A percentile compares a stretch with the other conserved stretches of the same genome.
Conservation (phyloP, 2,888 invertebrate genomes). For the Apotomis betuletana region DNA sequence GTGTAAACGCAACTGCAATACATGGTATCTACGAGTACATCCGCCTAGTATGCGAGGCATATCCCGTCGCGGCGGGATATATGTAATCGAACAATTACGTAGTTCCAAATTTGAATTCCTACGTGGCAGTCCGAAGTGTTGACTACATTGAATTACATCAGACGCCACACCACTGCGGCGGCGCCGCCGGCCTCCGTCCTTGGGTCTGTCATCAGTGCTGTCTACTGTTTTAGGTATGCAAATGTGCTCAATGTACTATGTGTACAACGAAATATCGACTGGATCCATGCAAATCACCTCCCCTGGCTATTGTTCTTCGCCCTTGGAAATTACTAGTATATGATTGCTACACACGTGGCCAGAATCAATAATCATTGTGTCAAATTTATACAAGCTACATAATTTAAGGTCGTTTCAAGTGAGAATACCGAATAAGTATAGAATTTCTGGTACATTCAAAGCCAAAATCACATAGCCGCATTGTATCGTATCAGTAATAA, state of each 20-base stretch:
- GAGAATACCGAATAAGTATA: neutral
- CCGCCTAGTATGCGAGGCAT: conserved; percentile 48
- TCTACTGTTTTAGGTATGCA: conserved; percentile 72
- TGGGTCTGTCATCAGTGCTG: conserved; percentile 53
- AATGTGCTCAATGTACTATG: conserved; percentile 72
- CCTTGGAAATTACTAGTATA: conserved; percentile 75
- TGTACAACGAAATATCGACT: conserved; percentile 55
- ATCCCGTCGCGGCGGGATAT: conserved; percentile 51
- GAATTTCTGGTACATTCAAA: conserved; percentile 6
- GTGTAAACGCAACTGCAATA: conserved; percentile 70
- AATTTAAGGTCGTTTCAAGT: conserved; percentile 9
- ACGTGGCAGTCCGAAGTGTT: conserved; percentile 54
- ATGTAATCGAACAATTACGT: conserved; percentile 62
- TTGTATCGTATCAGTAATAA: too few species aligned
- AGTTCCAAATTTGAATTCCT: conserved; percentile 72
- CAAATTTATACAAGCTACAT: conserved; percentile 55
- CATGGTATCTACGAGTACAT: conserved; percentile 55
- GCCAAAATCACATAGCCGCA: neutral
- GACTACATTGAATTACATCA: conserved; percentile 72
- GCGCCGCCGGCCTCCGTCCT: conserved; percentile 59
- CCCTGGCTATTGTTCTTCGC: conserved; percentile 76
- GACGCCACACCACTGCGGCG: conserved; percentile 53
- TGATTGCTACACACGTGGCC: conserved; percentile 64
- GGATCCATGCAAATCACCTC: conserved; percentile 74
- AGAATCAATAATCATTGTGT: conserved; percentile 69